phyloP scores from a whole-genome alignment of 2,113 vertebrate species.

The Paradoxurus hermaphroditus region DNA sequence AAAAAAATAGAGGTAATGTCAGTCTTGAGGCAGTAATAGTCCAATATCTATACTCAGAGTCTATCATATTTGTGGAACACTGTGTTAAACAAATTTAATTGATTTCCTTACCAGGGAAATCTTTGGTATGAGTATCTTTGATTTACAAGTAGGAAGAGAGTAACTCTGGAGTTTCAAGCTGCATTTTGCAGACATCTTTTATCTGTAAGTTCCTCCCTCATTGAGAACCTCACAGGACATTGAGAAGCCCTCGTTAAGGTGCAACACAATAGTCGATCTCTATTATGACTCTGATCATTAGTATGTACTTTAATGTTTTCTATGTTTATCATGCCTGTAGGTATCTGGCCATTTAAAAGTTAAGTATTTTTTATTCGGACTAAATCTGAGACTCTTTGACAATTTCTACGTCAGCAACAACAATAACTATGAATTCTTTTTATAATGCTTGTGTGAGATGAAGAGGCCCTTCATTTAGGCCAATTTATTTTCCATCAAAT shows the following conservation, averaged over 20 bases:
- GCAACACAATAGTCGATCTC: not conserved
- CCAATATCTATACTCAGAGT: not conserved
- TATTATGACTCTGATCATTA: not conserved
- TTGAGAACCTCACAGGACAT: not conserved
- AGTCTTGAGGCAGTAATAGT: not conserved
- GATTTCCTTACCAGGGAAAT: not conserved
- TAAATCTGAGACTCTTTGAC: not conserved
- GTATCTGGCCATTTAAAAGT: not conserved
- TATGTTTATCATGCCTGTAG: not conserved
- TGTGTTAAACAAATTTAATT: not conserved
- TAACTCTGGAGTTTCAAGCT: not conserved
- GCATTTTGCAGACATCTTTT: not conserved
- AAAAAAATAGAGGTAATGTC: not conserved
- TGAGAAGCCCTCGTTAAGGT: not conserved
- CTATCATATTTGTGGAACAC: not conserved
- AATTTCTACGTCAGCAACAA: not conserved
- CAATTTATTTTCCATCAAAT: not conserved
- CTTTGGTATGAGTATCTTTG: not conserved
- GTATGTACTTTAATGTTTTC: not conserved
- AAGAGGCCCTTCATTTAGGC: not conserved
- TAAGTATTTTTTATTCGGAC: not conserved
- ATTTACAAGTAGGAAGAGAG: not conserved
- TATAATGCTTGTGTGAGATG: too few species aligned
- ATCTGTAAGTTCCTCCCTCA: not conserved
- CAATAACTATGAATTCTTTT: not conserved